These are phyloP conservation scores for Brotula barbata DNA, from an alignment of 2,797 vertebrate genomes.

Conservation along the genomic window DNA sequence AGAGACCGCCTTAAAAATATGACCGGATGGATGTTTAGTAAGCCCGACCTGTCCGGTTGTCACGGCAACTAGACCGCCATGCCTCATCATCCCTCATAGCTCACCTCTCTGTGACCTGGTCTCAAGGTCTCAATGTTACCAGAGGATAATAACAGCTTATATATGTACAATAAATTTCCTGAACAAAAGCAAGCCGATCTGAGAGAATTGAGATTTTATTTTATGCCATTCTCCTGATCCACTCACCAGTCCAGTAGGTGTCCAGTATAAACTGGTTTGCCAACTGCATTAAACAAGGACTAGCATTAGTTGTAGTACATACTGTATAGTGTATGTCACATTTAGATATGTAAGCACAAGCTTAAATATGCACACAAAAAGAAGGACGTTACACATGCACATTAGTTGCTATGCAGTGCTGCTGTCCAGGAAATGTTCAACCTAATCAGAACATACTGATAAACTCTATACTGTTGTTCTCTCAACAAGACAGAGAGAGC, in stretches of 20 bases:
- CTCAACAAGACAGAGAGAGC: not conserved
- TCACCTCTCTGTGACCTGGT: constrained; percentile 13
- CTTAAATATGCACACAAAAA: not conserved
- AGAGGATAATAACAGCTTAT: constrained; percentile 9
- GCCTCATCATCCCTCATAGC: not conserved
- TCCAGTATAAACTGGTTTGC: too few species aligned
- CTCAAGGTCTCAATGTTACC: constrained; percentile 28
- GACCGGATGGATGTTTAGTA: constrained; percentile 11
- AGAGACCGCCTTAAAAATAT: not conserved
- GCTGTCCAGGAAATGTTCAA: constrained; percentile 4
- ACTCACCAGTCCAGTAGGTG: too few species aligned
- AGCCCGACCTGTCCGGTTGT: constrained; percentile 35
- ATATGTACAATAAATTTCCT: too few species aligned
- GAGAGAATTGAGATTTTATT: too few species aligned
- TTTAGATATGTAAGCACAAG: not conserved
- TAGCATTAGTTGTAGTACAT: too few species aligned
- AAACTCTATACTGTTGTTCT: too few species aligned
- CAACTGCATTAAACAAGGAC: too few species aligned
- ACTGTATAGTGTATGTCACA: not conserved
- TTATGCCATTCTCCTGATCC: too few species aligned
- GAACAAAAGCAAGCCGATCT: too few species aligned
- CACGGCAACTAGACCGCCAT: constrained; percentile 38
- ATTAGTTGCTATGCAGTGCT: not conserved
- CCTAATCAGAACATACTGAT: constrained; percentile 2
- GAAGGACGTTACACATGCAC: not conserved